Conservation (phyloP, 2,113 vertebrate genomes). For the Cygnus atratus region DNA sequence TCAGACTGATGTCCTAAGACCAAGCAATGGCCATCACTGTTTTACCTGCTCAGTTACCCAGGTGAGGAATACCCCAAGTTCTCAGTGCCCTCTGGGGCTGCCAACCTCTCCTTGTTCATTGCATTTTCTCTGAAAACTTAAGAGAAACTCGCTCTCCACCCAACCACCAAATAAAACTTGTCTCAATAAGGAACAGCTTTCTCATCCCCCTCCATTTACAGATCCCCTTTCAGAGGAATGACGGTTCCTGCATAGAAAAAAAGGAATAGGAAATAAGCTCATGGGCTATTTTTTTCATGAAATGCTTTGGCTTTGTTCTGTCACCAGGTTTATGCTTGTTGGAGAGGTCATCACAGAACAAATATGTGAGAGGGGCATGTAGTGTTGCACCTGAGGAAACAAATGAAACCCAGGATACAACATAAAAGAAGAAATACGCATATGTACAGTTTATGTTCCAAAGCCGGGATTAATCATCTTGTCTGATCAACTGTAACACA, state of each 20-base stretch:
- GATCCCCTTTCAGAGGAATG: neutral
- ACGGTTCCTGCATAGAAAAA: neutral
- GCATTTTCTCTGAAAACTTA: neutral
- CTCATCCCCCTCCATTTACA: neutral
- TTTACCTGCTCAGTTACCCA: neutral
- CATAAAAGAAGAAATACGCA: neutral
- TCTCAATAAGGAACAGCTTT: neutral
- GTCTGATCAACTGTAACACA: neutral
- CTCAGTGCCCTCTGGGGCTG: neutral
- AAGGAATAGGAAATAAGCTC: neutral
- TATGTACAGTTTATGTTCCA: neutral
- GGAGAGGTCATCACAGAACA: neutral
- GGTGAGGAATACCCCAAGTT: neutral
- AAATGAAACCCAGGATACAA: neutral
- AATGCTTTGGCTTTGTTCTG: neutral
- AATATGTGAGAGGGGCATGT: neutral
- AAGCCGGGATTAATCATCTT: neutral
- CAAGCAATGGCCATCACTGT: neutral
- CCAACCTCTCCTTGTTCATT: neutral
- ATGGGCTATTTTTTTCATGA: neutral
- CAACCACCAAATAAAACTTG: neutral
- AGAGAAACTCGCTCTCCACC: neutral
- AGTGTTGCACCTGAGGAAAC: neutral
- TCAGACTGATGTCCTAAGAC: neutral
- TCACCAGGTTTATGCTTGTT: neutral